phyloP scores from a whole-genome alignment of 2,113 vertebrate species.

The Cynopterus brachyotis region DNA sequence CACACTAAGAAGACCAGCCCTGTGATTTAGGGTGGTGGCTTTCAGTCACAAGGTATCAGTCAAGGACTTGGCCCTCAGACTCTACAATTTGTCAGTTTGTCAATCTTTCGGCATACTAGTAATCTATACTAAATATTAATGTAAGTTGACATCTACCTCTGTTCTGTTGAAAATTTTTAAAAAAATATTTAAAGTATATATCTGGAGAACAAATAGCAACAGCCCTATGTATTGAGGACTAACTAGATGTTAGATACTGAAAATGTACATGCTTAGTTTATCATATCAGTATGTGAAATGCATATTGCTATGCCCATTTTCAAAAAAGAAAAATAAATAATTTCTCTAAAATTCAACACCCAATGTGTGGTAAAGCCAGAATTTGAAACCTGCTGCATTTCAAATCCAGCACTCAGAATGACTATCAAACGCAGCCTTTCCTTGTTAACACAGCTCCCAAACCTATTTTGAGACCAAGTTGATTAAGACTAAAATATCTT shows the following conservation, averaged over 20 bases:
- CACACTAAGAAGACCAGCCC: not conserved
- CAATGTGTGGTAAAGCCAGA: not conserved
- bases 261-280: not conserved
- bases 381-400: not conserved
- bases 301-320: not conserved
- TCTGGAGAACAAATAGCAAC: not conserved
- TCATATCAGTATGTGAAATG: not conserved
- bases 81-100: not conserved
- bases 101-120: not conserved
- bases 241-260: not conserved
- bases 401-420: not conserved
- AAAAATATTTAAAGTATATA: not conserved
- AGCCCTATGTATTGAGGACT: not conserved
- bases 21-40: not conserved
- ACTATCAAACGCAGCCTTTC: not conserved
- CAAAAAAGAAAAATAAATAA: not conserved
- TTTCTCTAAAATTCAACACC: not conserved
- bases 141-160: not conserved
- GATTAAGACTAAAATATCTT: constrained; percentile 50
- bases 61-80: not conserved
- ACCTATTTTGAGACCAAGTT: constrained; percentile 35
- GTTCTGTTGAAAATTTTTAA: not conserved
- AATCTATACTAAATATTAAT: not conserved
- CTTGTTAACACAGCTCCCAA: not conserved
- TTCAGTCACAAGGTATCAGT: not conserved